phyloP scores from a whole-genome alignment of 2,113 vertebrate genomes.

The Microtus ochrogaster region DNA sequence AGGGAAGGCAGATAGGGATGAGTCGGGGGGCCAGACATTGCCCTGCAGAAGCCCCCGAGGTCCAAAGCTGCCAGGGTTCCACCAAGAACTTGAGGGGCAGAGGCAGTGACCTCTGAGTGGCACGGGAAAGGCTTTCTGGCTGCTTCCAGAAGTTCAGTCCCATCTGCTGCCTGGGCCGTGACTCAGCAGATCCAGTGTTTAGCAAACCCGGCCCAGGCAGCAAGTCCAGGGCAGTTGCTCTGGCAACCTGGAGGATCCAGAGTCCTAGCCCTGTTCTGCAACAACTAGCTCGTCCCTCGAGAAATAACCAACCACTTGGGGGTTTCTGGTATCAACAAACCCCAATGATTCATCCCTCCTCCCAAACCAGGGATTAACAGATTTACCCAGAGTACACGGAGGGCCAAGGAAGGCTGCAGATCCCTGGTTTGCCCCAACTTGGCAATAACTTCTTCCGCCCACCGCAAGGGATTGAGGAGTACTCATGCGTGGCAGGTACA shows the following conservation, averaged over 20 bases:
- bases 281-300: background rate
- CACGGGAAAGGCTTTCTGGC: background rate
- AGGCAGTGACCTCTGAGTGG: background rate
- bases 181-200: background rate
- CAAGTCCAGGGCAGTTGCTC: background rate
- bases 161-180: background rate
- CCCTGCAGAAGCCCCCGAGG: background rate
- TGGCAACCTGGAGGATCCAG: no score
- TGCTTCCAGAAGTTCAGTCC: background rate
- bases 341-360: background rate
- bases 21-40: rapidly evolving
- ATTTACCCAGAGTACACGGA: background rate
- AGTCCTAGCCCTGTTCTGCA: background rate
- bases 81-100: background rate
- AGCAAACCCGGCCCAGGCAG: background rate
- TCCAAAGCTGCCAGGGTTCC: background rate
- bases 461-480: background rate
- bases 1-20: background rate
- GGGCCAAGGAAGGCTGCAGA: background rate
- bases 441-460: background rate
- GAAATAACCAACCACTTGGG: background rate
- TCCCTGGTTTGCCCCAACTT: background rate
- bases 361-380: background rate
- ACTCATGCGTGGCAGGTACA: background rate
- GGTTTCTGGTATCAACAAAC: background rate